These are phyloP conservation scores for Polydrusus pterygomalis DNA, from an alignment of 2,888 invertebrate species.

Conservation along the genomic window DNA sequence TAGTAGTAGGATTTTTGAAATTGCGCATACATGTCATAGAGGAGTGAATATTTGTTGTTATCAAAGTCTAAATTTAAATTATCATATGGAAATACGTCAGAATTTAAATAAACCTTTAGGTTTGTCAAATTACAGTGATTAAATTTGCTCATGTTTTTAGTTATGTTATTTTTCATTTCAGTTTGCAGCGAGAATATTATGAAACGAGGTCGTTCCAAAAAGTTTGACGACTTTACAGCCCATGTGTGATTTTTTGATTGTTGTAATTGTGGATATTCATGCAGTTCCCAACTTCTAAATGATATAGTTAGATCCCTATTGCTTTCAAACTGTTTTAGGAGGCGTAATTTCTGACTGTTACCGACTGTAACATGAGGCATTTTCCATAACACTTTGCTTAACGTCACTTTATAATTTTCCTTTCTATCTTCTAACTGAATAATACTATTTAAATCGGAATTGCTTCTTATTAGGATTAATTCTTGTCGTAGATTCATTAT, in stretches of 20 bases:
- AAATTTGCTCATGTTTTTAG: constrained; percentile 43
- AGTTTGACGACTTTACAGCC: constrained; percentile 58
- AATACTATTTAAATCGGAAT: constrained; percentile 47
- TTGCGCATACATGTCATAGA: constrained; percentile 5
- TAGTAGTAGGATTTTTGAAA: constrained; percentile 8
- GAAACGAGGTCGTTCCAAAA: not conserved
- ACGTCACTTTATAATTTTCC: constrained; percentile 20
- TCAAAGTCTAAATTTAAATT: constrained; percentile 53
- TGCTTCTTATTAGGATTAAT: constrained; percentile 43
- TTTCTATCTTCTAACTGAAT: not conserved
- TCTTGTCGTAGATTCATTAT: constrained; percentile 53
- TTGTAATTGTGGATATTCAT: constrained; percentile 65
- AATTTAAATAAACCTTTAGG: constrained; percentile 63
- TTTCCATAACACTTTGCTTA: not conserved
- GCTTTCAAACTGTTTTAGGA: not conserved
- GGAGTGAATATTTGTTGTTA: not conserved
- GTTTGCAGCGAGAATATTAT: not conserved
- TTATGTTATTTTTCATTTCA: not conserved
- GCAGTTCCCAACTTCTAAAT: constrained; percentile 68
- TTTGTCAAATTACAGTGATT: constrained; percentile 65
- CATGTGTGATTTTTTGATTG: constrained; percentile 62
- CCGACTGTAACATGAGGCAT: not conserved
- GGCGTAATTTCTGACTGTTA: not conserved
- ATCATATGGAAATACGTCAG: constrained; percentile 65
- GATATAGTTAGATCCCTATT: constrained; percentile 31